A percentile compares a stretch with the other conserved stretches of the same genome.
phyloP scores from a whole-genome alignment of 2,888 invertebrate genomes.

The Acrobasis consociella region DNA sequence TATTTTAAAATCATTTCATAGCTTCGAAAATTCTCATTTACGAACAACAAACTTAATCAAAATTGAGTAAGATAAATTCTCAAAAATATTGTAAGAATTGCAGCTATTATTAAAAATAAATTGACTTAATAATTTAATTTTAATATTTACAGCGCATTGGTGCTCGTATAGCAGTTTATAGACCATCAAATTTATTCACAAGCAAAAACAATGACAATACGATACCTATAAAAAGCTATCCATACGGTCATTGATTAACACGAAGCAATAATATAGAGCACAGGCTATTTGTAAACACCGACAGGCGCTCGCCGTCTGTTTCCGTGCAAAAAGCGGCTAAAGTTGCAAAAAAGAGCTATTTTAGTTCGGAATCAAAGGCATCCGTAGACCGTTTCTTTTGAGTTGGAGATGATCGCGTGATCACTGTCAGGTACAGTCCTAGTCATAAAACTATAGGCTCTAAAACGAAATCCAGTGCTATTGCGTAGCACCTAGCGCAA shows the following conservation, averaged over 20 bases:
- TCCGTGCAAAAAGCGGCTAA: slow-evolving; percentile 6
- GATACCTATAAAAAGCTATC: slow-evolving; percentile 2
- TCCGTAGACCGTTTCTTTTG: slow-evolving; percentile 12
- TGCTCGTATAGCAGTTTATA: background rate
- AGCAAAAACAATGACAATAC: background rate
- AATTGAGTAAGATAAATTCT: too few relatives aligned
- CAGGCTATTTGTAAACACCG: slow-evolving; percentile 11
- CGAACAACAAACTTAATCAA: too few relatives aligned
- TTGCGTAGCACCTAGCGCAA: too few relatives aligned
- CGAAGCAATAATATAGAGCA: background rate
- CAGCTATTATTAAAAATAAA: too few relatives aligned
- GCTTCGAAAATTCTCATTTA: too few relatives aligned
- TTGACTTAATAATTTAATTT: too few relatives aligned
- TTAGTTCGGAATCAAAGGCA: slow-evolving; percentile 11
- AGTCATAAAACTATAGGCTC: background rate
- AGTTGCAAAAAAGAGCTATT: slow-evolving; percentile 8
- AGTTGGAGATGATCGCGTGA: slow-evolving; percentile 25
- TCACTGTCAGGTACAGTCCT: slow-evolving; percentile 6
- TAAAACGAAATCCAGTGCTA: too few relatives aligned
- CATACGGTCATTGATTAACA: slow-evolving; percentile 8
- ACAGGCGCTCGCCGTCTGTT: background rate
- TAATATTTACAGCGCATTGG: too few relatives aligned
- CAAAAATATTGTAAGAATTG: too few relatives aligned
- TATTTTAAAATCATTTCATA: too few relatives aligned
- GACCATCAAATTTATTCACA: background rate